Base-by-base conservation (phyloP, 2,797 vertebrate species). In the Neosilurus mollespiculum region DNA sequence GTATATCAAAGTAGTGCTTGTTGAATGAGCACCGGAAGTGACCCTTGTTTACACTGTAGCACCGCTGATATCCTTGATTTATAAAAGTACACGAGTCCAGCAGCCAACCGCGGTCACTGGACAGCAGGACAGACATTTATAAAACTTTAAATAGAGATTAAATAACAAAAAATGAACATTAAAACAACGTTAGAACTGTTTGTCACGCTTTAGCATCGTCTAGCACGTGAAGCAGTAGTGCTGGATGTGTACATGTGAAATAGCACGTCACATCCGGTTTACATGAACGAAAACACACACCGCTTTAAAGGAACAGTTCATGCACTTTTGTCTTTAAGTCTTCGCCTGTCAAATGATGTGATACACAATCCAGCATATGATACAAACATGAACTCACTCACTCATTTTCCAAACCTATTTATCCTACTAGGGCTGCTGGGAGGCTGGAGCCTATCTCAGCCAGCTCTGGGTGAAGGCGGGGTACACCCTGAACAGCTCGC, bases 31-130 rank as follows among this genome's bases (percentile, higher is more conserved):
- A 96, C 65, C 78, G 91, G 1, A 91, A 81, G 6, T 43, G 49
- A 12, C 11, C 66, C 20, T 70, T 77, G 80, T 53, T 12, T 75
- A 67, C 49, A 51, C 84, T 80, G 59, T 90, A 79, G 67, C 92
- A 93, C 14, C 87, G 62, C 18, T 90, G 86, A 73, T 94, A 95
- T 0, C 91, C 92, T 78, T 87, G 92, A 83, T 96, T 95, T 71
- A 96, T 91, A 43, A 95, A 94, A 1, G 94, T 87, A 26, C 93
- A 89, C 1, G 96, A 89, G 85, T 98, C 95, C 88, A 99, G 7
- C 0, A 98, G 89, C 94, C 96, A 98, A 1, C 97, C 98, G 0
- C 4, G 79, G 0, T 86, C 0, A 81, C 91, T 87, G 18, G 81
- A 83, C 9, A 87, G 81, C 34, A 97, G 85, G 49, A 96, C 89